Base-by-base conservation (phyloP, 1,140 invertebrate genomes). In the Hylaeus anthracinus region DNA sequence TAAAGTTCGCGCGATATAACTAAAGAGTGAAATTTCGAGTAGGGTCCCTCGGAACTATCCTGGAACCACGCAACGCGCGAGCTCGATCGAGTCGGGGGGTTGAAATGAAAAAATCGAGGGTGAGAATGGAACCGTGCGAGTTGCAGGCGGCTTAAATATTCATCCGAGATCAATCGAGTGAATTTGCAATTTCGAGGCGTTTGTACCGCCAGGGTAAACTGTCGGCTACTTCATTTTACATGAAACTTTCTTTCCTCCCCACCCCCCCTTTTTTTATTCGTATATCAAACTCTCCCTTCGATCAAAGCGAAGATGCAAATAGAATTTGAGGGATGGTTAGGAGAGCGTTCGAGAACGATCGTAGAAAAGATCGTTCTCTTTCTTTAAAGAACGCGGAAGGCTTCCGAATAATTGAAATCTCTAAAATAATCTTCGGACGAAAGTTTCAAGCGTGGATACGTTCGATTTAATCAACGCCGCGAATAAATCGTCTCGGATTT, bases 101-200 rank as follows among this genome's bases (percentile, higher is more conserved):
- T 9, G n/a, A 26, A 48, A 26, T 26, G 4, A 45, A 48, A 67
- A 51, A 8, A 2, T 6, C 14, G 4, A 0, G 26, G 53, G 63
- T 51, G 51, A 63, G 65, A 56, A 45, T 43, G 6, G 61, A 73
- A 37, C 53, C 41, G 55, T 63, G 71, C 71, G 77, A 79, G 61
- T 79, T 73, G 71, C 61, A 81, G 53, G 48, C 45, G 51, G 79
- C 65, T 81, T 81, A 81, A 81, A 81, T 81, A 81, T 81, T 81
- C 79, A 81, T 81, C 66, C 79, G 74, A 77, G 79, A 81, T 81
- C 79, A 81, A 81, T 81, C 79, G 79, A 43, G 60, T 8, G 48
- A 66, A 71, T 81, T 81, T 81, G 79, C 79, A 81, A 81, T 81
- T 81, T 81, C 51, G 66, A 12, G 51, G 66, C 66, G 74, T 81